These are phyloP conservation scores for Leptonema lineaticorne DNA, from an alignment of 1,140 invertebrate genomes.

Conservation along the genomic window DNA sequence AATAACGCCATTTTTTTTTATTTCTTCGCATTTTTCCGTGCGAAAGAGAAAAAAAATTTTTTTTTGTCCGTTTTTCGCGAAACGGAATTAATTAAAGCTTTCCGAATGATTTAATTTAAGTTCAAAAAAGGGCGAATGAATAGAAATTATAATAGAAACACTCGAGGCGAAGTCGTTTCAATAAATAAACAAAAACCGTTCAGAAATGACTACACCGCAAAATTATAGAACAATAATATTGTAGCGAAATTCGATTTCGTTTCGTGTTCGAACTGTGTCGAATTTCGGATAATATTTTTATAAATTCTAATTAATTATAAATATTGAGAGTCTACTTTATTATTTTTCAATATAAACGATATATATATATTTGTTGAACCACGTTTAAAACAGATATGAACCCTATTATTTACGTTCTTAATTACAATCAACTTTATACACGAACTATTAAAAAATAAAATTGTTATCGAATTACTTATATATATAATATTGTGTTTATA, in stretches of 20 bases:
- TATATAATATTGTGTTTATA: too few relatives aligned
- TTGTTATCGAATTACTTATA: too few relatives aligned
- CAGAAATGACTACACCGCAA: neutral
- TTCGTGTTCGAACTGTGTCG: too few relatives aligned
- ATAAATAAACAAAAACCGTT: constrained; percentile 6
- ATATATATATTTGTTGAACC: neutral
- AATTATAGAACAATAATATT: constrained; percentile 7
- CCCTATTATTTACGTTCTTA: too few relatives aligned
- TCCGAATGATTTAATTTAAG: constrained; percentile 13
- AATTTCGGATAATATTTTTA: too few relatives aligned
- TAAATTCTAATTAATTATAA: neutral
- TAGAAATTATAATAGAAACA: constrained; percentile 9
- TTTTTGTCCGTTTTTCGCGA: neutral
- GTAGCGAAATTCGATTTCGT: neutral
- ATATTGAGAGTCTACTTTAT: neutral
- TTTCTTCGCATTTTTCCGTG: too few relatives aligned
- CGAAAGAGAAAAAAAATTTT: too few relatives aligned
- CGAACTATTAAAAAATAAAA: too few relatives aligned
- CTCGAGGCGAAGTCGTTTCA: constrained; percentile 1
- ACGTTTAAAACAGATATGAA: too few relatives aligned
- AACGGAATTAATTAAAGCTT: constrained; percentile 4
- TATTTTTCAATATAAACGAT: neutral
- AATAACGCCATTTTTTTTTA: too few relatives aligned
- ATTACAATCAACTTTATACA: too few relatives aligned
- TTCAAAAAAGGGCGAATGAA: constrained; percentile 4